A percentile compares a stretch with the other conserved stretches of the same genome.
Evolutionary conservation across 2,113 vertebrate species (phyloP).

Genomic region (Phodopus roborovskii): DNA sequence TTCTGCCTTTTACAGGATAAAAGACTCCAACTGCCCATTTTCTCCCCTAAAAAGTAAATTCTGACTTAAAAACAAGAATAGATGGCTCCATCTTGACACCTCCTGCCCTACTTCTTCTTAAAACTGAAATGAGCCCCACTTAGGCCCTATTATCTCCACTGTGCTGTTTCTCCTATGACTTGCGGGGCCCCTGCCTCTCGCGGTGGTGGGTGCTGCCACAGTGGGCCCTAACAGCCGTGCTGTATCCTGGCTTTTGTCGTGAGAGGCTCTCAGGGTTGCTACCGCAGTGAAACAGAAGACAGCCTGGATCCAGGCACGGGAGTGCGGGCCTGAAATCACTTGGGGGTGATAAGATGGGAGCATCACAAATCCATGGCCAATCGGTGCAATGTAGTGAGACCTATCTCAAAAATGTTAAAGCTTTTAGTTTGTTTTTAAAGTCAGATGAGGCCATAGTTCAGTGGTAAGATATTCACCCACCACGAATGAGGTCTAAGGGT

Average conservation of each 20-base stretch:
- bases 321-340: too few relatives aligned
- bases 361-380: not conserved
- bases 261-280: not conserved
- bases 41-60: slow-evolving; percentile 39
- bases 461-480: not conserved
- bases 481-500: not conserved
- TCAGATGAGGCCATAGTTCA: not conserved
- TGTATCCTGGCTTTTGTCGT: not conserved
- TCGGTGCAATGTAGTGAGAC: not conserved
- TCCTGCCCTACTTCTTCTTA: slow-evolving; percentile 55
- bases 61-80: slow-evolving; percentile 33
- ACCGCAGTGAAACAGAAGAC: not conserved
- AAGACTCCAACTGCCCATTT: slow-evolving; percentile 23
- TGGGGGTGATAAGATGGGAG: too few relatives aligned
- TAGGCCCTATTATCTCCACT: not conserved
- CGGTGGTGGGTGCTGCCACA: not conserved
- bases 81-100: slow-evolving; percentile 43
- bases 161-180: not conserved
- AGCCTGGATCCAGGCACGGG: not conserved
- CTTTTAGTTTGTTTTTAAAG: not conserved
- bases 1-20: not conserved
- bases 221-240: not conserved
- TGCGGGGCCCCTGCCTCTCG: not conserved
- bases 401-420: not conserved
- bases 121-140: slow-evolving; percentile 57